Evolutionary conservation across 1,140 invertebrate species (phyloP), one percentile per base, ranked within the genome.

Genomic region (Charaxes varanes): DNA sequence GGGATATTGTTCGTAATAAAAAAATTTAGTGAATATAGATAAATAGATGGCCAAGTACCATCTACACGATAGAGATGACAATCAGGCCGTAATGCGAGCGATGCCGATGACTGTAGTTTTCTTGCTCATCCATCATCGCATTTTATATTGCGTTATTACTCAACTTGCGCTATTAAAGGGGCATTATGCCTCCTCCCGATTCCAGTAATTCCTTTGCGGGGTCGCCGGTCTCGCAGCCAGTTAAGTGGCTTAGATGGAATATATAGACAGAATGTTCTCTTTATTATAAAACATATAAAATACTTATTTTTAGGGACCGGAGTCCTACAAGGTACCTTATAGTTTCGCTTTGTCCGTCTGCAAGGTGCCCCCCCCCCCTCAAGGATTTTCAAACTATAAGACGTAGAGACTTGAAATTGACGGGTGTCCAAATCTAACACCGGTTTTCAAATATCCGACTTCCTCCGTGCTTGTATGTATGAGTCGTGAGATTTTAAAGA

Each of bases 181-280:
- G 13, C 23, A 26, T 26, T 12, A 26, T 26, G 23, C 8, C 23
- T 19, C 10, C 17, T 7, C 6, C 21, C 16, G 6, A 33, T 33
- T 33, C 31, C 17, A 33, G 16, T 33, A 19, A 33, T 21, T 11
- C 17, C 17, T 33, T 26, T 12, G 10, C 23, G 23, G 13, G 23
- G 23, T 12, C 23, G 23, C 31, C 13, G 31, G 11, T 33, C 14
- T 21, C 10, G 10, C n/a, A n/a, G 21, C 17, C 21, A 26, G 31
- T 33, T 21, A 21, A 33, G 30, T 10, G 3, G 17, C 31, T 26
- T 26, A 26, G n/a, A n/a, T n/a, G n/a, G n/a, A n/a, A n/a, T n/a
- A n/a, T n/a, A n/a, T n/a, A n/a, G n/a, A n/a, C n/a, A n/a, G n/a
- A n/a, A n/a, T n/a, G n/a, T n/a, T n/a, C n/a, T n/a, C n/a, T n/a